These are phyloP conservation scores for Lepus europaeus DNA, from an alignment of 2,113 vertebrate genomes.

Conservation along the genomic window DNA sequence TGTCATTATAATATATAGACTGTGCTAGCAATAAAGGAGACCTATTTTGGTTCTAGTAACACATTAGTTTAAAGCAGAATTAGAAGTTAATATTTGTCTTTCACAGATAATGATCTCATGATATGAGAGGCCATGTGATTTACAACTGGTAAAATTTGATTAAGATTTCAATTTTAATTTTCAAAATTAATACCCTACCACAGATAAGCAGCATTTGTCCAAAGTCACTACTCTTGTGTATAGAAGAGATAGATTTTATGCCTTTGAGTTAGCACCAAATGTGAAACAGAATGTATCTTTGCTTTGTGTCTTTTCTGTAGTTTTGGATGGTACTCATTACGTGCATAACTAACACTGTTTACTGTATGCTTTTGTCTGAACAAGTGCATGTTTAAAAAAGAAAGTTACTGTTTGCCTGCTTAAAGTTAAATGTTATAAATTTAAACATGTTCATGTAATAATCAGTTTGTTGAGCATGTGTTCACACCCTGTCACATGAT, in stretches of 20 bases:
- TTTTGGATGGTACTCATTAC: conserved; percentile 86
- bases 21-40: not conserved
- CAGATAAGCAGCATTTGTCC: conserved; percentile 3
- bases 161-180: conserved; percentile 21
- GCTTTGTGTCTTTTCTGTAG: conserved; percentile 87
- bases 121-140: conserved; percentile 12
- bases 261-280: conserved; percentile 35
- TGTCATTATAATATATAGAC: not conserved
- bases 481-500: conserved; percentile 97
- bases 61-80: conserved; percentile 35
- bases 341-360: conserved; percentile 88
- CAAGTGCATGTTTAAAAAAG: conserved; percentile 86
- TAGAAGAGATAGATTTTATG: not conserved
- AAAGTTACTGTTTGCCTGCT: conserved; percentile 91
- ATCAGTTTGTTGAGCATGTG: conserved; percentile 89
- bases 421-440: conserved; percentile 93
- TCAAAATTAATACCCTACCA: not conserved
- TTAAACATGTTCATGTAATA: conserved; percentile 92
- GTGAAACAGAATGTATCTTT: conserved; percentile 54
- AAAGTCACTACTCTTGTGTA: not conserved
- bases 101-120: conserved; percentile 37
- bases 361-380: conserved; percentile 86
- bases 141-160: conserved; percentile 43
- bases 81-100: conserved; percentile 33
- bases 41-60: conserved; percentile 5